These are phyloP conservation scores for Antheraea pernyi DNA, from an alignment of 1,140 invertebrate genomes.

Conservation along the genomic window DNA sequence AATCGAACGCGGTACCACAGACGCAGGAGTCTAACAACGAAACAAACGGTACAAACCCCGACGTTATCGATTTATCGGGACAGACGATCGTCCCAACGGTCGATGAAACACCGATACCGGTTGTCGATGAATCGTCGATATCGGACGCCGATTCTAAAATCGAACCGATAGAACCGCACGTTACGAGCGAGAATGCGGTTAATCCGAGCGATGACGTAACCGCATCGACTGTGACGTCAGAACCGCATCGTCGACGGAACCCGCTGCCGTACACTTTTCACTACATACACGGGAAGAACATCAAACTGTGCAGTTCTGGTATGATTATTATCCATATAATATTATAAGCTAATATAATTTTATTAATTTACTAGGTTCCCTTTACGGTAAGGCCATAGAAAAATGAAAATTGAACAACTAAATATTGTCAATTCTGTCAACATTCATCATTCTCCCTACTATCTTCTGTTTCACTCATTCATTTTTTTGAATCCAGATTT, in stretches of 20 bases:
- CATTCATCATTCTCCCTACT: too few species aligned
- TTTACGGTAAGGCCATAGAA: too few species aligned
- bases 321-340: background rate
- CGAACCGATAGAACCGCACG: background rate
- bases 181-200: background rate
- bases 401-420: too few species aligned
- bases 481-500: too few species aligned
- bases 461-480: too few species aligned
- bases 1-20: conserved; percentile 1
- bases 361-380: too few species aligned
- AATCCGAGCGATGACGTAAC: background rate
- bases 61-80: background rate
- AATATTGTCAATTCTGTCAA: too few species aligned
- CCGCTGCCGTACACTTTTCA: conserved; percentile 55
- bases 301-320: conserved; percentile 61
- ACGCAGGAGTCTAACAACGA: background rate
- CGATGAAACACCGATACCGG: background rate
- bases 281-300: conserved; percentile 52
- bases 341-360: too few species aligned
- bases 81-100: background rate
- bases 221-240: background rate
- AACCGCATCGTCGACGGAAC: background rate
- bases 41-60: background rate
- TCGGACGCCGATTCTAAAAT: background rate
- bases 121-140: background rate